Conservation (phyloP, 2,113 vertebrate genomes). For the Austrofundulus limnaeus region DNA sequence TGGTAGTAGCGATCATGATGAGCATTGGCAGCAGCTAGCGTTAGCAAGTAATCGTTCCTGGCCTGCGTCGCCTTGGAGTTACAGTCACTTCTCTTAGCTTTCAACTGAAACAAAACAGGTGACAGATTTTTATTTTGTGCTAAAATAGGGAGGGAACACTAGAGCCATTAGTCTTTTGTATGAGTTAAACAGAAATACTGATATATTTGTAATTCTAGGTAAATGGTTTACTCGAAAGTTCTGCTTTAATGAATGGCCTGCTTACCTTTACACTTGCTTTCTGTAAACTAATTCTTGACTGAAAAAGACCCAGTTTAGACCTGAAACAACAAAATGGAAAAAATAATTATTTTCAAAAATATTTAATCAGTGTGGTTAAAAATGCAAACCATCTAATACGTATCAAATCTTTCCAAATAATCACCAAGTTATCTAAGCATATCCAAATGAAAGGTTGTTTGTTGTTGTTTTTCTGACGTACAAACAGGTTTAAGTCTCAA, state of each 20-base stretch:
- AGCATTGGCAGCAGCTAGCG: constrained; percentile 94
- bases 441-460: not conserved
- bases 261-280: constrained; percentile 99
- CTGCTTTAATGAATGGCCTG: not conserved
- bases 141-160: not conserved
- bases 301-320: constrained; percentile 98
- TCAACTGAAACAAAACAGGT: constrained; percentile 83
- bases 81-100: constrained; percentile 94
- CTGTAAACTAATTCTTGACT: constrained; percentile 99
- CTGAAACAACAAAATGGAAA: constrained; percentile 70
- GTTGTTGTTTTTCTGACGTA: too few species aligned
- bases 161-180: not conserved
- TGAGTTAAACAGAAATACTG: not conserved
- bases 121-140: not conserved
- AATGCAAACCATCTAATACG: too few species aligned
- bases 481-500: too few species aligned
- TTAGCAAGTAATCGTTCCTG: constrained; percentile 96
- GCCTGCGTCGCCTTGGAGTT: constrained; percentile 97
- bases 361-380: too few species aligned
- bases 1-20: constrained; percentile 98
- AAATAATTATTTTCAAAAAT: too few species aligned
- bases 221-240: not conserved
- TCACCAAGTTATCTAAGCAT: not conserved
- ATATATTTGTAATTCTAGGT: not conserved
- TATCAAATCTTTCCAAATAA: too few species aligned